Evolutionary conservation across 2,113 vertebrate genomes (phyloP).

Genomic region (Melanerpes formicivorus): DNA sequence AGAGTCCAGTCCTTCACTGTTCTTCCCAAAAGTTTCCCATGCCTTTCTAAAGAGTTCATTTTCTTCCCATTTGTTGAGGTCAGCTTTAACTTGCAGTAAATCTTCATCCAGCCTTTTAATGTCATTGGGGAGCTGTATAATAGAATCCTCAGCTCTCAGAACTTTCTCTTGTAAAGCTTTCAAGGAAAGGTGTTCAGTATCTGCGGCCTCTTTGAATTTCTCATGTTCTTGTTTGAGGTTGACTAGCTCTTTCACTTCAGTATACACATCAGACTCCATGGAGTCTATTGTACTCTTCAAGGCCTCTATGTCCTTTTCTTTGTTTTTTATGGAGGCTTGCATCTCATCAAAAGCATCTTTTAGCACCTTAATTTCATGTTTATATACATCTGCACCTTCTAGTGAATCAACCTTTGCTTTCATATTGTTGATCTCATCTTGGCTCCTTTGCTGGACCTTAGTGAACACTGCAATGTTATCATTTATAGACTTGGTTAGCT

Average conservation of each 20-base stretch:
- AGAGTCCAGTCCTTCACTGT: conserved; percentile 74
- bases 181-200: conserved; percentile 76
- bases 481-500: conserved; percentile 89
- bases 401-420: conserved; percentile 81
- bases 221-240: conserved; percentile 87
- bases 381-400: conserved; percentile 69
- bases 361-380: conserved; percentile 81
- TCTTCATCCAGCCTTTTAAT: conserved; percentile 72
- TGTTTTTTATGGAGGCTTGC: conserved; percentile 70
- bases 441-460: conserved; percentile 85
- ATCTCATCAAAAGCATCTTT: conserved; percentile 80
- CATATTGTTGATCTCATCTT: conserved; percentile 85
- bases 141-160: conserved; percentile 67
- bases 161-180: conserved; percentile 81
- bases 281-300: conserved; percentile 82
- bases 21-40: conserved; percentile 68
- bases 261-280: conserved; percentile 88
- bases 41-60: conserved; percentile 37
- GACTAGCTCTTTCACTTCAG: conserved; percentile 87
- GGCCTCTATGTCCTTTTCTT: conserved; percentile 74
- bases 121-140: conserved; percentile 73
- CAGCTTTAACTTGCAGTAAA: conserved; percentile 61
- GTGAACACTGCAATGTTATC: conserved; percentile 90
- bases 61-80: conserved; percentile 63
- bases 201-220: conserved; percentile 79